phyloP scores from a whole-genome alignment of 2,888 invertebrate species.

The Hemaris fuciformis region DNA sequence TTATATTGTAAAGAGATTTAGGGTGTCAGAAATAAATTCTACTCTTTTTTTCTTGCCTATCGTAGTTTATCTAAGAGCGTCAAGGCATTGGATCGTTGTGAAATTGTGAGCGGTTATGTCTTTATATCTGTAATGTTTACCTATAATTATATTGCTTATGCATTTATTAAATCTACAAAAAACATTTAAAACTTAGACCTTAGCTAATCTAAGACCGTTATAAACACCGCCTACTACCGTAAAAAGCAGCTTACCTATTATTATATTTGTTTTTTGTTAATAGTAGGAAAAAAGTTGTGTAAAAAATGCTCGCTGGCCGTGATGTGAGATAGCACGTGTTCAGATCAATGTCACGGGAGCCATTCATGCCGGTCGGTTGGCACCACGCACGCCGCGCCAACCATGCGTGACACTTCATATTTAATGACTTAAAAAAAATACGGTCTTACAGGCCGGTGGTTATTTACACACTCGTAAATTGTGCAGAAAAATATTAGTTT shows the following conservation, averaged over 20 bases:
- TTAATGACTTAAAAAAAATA: not conserved
- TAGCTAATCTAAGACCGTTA: not conserved
- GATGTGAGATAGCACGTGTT: conserved; percentile 34
- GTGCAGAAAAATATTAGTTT: not conserved
- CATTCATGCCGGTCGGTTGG: conserved; percentile 43
- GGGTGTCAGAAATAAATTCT: too few species aligned
- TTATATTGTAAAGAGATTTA: too few species aligned
- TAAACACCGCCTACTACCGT: not conserved
- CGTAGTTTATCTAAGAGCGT: too few species aligned
- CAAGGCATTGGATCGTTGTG: not conserved
- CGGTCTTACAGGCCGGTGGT: not conserved
- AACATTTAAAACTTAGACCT: too few species aligned
- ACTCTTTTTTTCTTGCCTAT: too few species aligned
- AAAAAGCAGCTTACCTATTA: not conserved
- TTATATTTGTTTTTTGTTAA: not conserved
- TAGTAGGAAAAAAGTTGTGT: not conserved
- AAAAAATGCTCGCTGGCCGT: conserved; percentile 9
- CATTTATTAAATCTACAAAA: too few species aligned
- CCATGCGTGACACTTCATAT: conserved; percentile 40
- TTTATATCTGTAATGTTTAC: too few species aligned
- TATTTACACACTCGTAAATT: not conserved
- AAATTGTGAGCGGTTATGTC: too few species aligned
- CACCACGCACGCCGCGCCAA: conserved; percentile 38
- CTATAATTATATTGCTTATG: too few species aligned
- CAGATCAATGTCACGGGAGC: conserved; percentile 56